Base-by-base conservation (phyloP, 2,113 vertebrate species). In the Nematolebias whitei region DNA sequence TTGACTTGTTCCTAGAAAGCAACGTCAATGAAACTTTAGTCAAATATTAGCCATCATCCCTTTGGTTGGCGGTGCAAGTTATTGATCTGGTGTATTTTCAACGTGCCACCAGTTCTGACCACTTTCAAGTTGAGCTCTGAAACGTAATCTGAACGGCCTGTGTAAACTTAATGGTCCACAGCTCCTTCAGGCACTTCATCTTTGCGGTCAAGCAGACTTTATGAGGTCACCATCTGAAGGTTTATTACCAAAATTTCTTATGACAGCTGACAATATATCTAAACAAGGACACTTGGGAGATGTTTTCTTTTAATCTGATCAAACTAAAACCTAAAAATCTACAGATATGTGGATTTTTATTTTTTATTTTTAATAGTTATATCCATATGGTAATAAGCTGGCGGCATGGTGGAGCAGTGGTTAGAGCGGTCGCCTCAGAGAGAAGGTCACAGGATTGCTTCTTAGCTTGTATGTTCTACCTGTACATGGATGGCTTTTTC, bases 141-240 rank as follows among this genome's bases (percentile, higher is more conserved):
- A 86, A 83, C 77, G 62, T 54, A 88, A 84, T 84, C 79, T 60
- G 71, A 65, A 74, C 48, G 54, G 48, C 56, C 64, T 74, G 70
- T 85, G 82, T 77, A 79, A 82, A 78, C 72, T 79, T 87, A 89
- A 92, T 86, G 87, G 79, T 69, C 85, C 74, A 24, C 76, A 79
- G 74, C 72, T 72, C 82, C 76, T 87, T 89, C 79, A 63, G 71
- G 76, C 58, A 74, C 64, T 73, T 81, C 79, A 80, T 69, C 64
- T 67, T 53, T 55, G 83, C 82, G 88, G 88, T 89, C 88, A 88
- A 81, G 71, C 76, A 15, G 77, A 73, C 66, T 88, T 87, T 88
- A 88, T 86, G 84, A 84, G 90, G 86, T 91, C 85, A 81, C 72
- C 20, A 61, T 57, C 58, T 26, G 24, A 48, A 79, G 80, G 88